Conservation (phyloP, 2,113 vertebrate species). For the Heterochromis multidens region DNA sequence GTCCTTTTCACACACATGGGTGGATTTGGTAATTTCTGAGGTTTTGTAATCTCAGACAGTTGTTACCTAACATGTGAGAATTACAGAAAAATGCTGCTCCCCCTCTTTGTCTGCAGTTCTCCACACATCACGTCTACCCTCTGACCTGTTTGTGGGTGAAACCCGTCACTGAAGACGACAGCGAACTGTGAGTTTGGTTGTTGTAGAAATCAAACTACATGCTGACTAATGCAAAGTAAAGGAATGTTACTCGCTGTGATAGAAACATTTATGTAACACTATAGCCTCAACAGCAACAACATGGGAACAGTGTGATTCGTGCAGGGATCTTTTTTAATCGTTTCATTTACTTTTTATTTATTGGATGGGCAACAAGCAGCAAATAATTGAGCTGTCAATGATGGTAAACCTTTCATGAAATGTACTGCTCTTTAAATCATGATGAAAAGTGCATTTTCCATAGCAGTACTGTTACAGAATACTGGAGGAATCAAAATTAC, state of each 20-base stretch:
- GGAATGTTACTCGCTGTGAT: background rate
- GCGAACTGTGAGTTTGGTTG: slow-evolving; percentile 83
- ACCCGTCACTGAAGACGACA: slow-evolving; percentile 84
- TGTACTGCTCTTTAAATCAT: background rate
- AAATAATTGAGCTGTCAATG: background rate
- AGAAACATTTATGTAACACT: background rate
- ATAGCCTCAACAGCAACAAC: background rate
- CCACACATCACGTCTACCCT: slow-evolving; percentile 88
- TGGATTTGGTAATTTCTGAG: background rate
- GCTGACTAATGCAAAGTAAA: background rate
- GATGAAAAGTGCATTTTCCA: background rate
- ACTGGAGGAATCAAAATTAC: background rate
- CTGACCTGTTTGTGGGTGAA: slow-evolving; percentile 92
- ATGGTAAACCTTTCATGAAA: background rate
- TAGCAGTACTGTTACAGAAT: background rate
- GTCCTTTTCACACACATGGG: background rate
- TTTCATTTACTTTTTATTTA: background rate
- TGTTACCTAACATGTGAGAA: background rate
- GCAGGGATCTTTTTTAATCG: background rate
- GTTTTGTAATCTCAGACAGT: background rate
- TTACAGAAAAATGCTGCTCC: background rate
- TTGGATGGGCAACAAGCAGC: background rate
- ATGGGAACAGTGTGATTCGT: background rate
- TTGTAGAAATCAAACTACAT: background rate
- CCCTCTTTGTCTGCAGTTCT: slow-evolving; percentile 79